Evolutionary conservation across 2,888 invertebrate species (phyloP), one percentile per base, ranked within the genome.

Genomic region (Tipula lateralis): DNA sequence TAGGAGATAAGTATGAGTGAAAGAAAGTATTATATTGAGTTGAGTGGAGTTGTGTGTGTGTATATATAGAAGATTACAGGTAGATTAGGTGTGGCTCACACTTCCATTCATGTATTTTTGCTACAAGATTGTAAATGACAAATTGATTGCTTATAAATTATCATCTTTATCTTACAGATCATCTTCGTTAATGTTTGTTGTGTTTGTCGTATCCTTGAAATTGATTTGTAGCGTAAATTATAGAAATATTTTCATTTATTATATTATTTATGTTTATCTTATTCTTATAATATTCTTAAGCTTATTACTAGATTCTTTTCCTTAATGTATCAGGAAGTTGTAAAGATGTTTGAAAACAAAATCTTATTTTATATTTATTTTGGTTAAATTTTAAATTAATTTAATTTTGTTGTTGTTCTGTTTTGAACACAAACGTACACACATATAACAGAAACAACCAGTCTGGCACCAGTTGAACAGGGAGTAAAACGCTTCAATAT

Each of bases 81-180:
- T 19, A 66, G 66, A 24, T 66, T 66, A 66, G 66, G 66, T 66
- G 66, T 66, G 66, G 66, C 66, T 24, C 9, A 24, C 66, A 66
- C 66, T 66, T 66, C 66, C 66, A 66, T 66, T 66, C 66, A 66
- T 24, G 12, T 24, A 66, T 3, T 66, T 66, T 24, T 66, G 66
- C 24, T 24, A 24, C 4, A 66, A 66, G 24, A 24, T 24, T n/a
- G 66, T 24, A 44, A 50, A 66, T 66, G 66, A 66, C 24, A 66
- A 66, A 66, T 66, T 66, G 66, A 66, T 66, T 66, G 66, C 66
- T 66, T 66, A 66, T 66, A 66, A 66, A 66, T 66, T 66, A 66
- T 66, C 66, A 24, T 24, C 9, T 66, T 66, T 66, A 66, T 66
- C 66, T 24, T 66, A 66, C 66, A 66, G 66, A 66, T 66, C 66